Base-by-base conservation (phyloP, 1,140 invertebrate genomes). In the Thaumetopoea pityocampa region DNA sequence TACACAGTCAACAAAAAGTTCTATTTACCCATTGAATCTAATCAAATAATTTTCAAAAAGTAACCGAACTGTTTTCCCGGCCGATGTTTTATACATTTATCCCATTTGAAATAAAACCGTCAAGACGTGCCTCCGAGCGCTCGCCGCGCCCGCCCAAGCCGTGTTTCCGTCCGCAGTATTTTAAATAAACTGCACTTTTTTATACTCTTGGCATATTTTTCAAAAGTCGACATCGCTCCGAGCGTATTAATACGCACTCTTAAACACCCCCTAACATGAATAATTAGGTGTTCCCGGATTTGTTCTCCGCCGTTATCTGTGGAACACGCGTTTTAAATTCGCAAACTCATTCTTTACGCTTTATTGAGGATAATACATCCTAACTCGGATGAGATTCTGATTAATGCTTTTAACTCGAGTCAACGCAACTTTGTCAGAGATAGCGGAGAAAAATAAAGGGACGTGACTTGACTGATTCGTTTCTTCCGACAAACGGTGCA, bases 281-380 rank as follows among this genome's bases (percentile, higher is more conserved):
- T 81, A 81, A 84, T 84, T 84, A 84, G 71, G 67, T 80, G 73
- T 81, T 80, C 73, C 64, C 47, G 58, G 65, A 68, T 79, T 79
- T 73, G 67, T 77, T 52, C 61, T 48, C 43, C 51, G 38, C 54
- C 59, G 46, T 77, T 78, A 83, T 83, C 79, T 64, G 52, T 65
- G 67, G 59, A 72, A 84, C 80, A 81, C 68, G 80, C 64, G 68
- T 72, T 79, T 78, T 67, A 79, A 83, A 80, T 74, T 78, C 67
- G 73, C 74, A 68, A 81, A 84, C 46, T 84, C 80, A 84, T 84
- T 84, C 74, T 77, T 81, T 71, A 49, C 58, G 55, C 74, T 66
- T 79, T 83, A 81, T 83, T 78, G 70, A 59, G 77, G 72, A 81
- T 83, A 79, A 81, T 84, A 81, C 65, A 58, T 84, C 74, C 78